Evolutionary conservation across 2,113 vertebrate genomes (phyloP).

Genomic region (Rhinolophus sinicus): DNA sequence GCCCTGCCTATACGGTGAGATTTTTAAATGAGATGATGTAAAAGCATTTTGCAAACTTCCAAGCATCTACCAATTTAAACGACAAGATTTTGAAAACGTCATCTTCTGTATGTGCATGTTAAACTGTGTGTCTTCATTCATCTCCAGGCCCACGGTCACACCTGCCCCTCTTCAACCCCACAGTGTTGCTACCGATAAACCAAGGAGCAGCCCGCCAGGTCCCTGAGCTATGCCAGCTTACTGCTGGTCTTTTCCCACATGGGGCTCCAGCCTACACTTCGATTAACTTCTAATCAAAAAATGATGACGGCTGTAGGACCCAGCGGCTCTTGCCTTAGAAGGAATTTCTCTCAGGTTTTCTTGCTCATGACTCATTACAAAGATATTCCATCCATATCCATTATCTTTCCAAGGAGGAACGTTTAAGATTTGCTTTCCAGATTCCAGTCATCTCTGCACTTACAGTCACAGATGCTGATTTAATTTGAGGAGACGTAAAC

Average conservation of each 20-base stretch:
- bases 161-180: not conserved
- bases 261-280: not conserved
- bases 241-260: not conserved
- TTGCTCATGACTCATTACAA: not conserved
- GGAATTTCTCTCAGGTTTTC: constrained; percentile 14
- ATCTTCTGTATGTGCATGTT: not conserved
- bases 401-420: not conserved
- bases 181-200: not conserved
- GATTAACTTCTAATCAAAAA: not conserved
- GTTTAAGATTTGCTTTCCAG: not conserved
- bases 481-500: not conserved
- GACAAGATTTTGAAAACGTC: not conserved
- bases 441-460: not conserved
- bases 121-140: not conserved
- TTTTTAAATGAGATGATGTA: not conserved
- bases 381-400: not conserved
- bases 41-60: constrained; percentile 12
- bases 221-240: not conserved
- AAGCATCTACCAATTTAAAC: not conserved
- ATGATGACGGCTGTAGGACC: fast-evolving
- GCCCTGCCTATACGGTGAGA: not conserved
- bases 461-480: not conserved
- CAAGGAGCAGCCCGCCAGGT: not conserved
- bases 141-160: not conserved
- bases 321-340: not conserved